Base-by-base conservation (phyloP, 2,113 vertebrate species). In the Pipra filicauda region DNA sequence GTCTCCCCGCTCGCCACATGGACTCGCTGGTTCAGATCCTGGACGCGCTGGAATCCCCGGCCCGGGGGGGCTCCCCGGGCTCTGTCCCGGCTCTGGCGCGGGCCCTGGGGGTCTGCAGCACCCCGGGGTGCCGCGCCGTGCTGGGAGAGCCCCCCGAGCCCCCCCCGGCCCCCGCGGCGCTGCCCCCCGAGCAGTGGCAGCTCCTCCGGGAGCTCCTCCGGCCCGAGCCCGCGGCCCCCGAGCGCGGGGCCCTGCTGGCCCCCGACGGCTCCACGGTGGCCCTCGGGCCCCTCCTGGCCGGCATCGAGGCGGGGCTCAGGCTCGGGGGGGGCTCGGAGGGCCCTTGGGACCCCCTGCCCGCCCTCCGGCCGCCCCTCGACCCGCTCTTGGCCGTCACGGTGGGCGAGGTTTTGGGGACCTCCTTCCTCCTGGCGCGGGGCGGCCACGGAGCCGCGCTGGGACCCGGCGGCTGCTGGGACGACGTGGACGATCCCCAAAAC, bases 241-340 rank as follows among this genome's bases (percentile, higher is more conserved):
- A 99, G 73, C 81, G 85, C 3, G 98, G 99, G 0, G 98, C 97
- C 6, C 97, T 99, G 31, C 89, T 99, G 83, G 98, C 98, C 1
- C 95, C 98, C 1, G 99, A 99, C 8, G 99, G 99, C 52, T 99
- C 98, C 24, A 98, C 98, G 0, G 98, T 99, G 11, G 97, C 98
- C 6, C 93, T 99, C 0, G 78, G 48, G 2, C 98, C 98, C 2
- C 95, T 99, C 22, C 75, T 99, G 5, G 91, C 97, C 1, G 98
- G 99, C 48, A 62, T 99, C 2, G 97, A 98, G 70, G 98, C 96
- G 0, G 98, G 98, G 11, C 74, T 98, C 30, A 97, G 93, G n/a
- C 82, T 39, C 39, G 39, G 2, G 92, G 2, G 30, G 52, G 52
- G 28, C 52, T 52, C 55, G 8, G 11, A 33, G 2, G 73, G 73